Conservation (phyloP, 1,140 invertebrate species). For the Zaprionus kolodkinae region DNA sequence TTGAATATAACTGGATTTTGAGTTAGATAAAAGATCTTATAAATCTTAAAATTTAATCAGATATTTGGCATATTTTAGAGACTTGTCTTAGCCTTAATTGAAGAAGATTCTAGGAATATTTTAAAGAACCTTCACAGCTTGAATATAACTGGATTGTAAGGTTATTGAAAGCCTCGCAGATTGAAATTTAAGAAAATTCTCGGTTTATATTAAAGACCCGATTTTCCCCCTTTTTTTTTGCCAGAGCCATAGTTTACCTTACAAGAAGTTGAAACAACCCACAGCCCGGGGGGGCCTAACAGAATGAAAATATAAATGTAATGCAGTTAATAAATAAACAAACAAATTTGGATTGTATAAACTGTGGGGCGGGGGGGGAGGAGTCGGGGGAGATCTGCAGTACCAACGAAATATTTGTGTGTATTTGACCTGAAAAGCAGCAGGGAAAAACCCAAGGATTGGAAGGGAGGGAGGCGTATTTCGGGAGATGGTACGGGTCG, state of each 20-base stretch:
- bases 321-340: constrained; percentile 82
- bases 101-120: too few species aligned
- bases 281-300: constrained; percentile 47
- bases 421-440: constrained; percentile 47
- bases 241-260: constrained; percentile 6
- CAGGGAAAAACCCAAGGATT: neutral
- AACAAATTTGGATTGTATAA: constrained; percentile 77
- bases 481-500: constrained; percentile 8
- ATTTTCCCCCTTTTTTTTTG: too few species aligned
- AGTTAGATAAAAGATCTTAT: too few species aligned
- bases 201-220: too few species aligned
- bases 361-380: constrained; percentile 14
- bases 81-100: too few species aligned
- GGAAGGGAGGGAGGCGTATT: too few species aligned
- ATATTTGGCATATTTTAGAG: too few species aligned
- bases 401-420: constrained; percentile 14
- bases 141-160: neutral
- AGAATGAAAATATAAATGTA: constrained; percentile 64
- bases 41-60: too few species aligned
- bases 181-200: too few species aligned
- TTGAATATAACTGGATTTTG: too few species aligned
- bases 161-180: neutral
- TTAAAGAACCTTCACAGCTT: too few species aligned
- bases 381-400: neutral
- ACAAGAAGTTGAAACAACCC: constrained; percentile 41